phyloP scores from a whole-genome alignment of 1,140 invertebrate species.

The Zaprionus camerounensis region DNA sequence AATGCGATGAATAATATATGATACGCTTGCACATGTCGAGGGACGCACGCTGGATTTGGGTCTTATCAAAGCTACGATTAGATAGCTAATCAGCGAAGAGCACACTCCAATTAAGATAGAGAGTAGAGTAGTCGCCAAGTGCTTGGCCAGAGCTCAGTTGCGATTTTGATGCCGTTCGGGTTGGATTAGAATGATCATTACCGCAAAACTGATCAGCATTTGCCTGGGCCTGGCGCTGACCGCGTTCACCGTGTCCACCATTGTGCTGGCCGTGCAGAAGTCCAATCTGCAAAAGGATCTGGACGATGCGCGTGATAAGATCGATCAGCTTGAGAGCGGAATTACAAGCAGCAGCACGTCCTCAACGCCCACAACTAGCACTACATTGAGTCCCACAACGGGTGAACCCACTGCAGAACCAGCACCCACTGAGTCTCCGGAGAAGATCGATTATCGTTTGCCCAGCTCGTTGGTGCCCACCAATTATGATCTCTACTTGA shows the following conservation, averaged over 20 bases:
- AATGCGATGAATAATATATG: conserved; percentile 7
- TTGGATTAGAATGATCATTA: conserved; percentile 78
- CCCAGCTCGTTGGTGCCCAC: conserved; percentile 88
- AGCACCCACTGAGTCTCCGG: conserved; percentile 41
- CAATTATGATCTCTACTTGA: conserved; percentile 91
- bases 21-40: conserved; percentile 9
- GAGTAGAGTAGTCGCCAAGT: conserved; percentile 6
- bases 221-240: conserved; percentile 69
- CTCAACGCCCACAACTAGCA: conserved; percentile 16
- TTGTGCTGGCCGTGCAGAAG: conserved; percentile 83
- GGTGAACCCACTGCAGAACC: conserved; percentile 23
- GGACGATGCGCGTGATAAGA: conserved; percentile 64
- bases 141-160: conserved; percentile 47
- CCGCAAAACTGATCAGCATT: conserved; percentile 73
- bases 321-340: conserved; percentile 60
- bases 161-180: conserved; percentile 37
- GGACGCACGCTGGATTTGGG: background rate
- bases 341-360: conserved; percentile 45
- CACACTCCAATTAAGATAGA: conserved; percentile 65
- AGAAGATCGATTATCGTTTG: conserved; percentile 86
- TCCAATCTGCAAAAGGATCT: conserved; percentile 55
- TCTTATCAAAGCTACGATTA: conserved; percentile 51
- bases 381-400: background rate
- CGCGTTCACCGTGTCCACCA: conserved; percentile 84
- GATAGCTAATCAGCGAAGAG: conserved; percentile 61